Base-by-base conservation (phyloP, 2,888 invertebrate species). In the Torymus tubicola region DNA sequence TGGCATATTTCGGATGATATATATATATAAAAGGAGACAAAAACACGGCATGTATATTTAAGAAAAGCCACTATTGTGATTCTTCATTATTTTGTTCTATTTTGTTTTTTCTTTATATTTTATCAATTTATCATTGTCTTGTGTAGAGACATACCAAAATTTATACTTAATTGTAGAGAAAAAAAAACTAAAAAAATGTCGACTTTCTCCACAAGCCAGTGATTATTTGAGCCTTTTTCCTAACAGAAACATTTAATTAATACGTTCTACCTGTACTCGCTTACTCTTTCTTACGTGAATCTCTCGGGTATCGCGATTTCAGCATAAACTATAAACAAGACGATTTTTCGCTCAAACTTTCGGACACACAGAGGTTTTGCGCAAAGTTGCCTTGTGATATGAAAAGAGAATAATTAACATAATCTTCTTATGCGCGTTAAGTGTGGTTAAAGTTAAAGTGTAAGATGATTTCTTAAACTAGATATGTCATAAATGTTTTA, bases 381-480 rank as follows among this genome's bases (percentile, higher is more conserved):
- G 42, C 31, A 16, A 75, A 72, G 57, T 76, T n/a, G 57, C 31
- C 68, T 80, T 71, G 68, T 16, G 1, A 18, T 18, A 16, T 53
- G 61, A 80, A 63, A 71, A 60, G 14, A 58, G 18, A 77, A 55
- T 69, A 50, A 64, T 10, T 68, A 64, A 81, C 2, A 63, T 53
- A 18, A 81, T 55, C 53, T 69, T 69, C 58, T 82, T 73, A 61
- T 64, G 42, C 63, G 69, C 58, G 65, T 79, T 68, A 76, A 76
- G 69, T 76, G 68, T 79, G 81, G 72, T 76, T 79, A 79, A 73
- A 76, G 70, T 81, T 75, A 68, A 73, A 72, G n/a, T 70, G 24
- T 76, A 72, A 81, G 57, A 76, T 75, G 52, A 79, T 78, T 80
- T 65, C 61, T 76, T 73, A 67, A 81, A 16, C 53, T 72, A 74